phyloP scores from a whole-genome alignment of 2,797 vertebrate species.

The Xenentodon cancila region DNA sequence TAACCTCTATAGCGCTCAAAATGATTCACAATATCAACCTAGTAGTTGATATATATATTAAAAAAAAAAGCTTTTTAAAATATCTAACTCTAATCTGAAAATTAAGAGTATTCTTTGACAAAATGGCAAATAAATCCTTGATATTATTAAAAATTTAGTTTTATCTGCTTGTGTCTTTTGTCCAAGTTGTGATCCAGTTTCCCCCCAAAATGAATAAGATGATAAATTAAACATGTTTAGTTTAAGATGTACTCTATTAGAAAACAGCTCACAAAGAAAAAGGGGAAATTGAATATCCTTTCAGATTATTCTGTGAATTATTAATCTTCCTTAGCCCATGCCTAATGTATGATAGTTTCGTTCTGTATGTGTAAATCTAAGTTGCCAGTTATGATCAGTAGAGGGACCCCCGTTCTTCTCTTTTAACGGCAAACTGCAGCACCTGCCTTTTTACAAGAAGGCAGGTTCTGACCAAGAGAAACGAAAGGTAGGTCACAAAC shows the following conservation, averaged over 20 bases:
- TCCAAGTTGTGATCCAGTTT: not conserved
- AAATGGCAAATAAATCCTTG: not conserved
- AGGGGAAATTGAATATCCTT: too few species aligned
- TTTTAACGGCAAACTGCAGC: constrained; percentile 20
- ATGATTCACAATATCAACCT: not conserved
- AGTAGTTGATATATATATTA: too few species aligned
- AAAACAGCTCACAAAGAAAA: too few species aligned
- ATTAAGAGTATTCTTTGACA: not conserved
- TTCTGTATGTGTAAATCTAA: not conserved
- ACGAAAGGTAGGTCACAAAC: constrained; percentile 39
- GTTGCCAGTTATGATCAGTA: constrained; percentile 15
- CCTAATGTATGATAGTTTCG: not conserved
- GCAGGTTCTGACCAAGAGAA: constrained; percentile 45
- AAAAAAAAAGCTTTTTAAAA: too few species aligned
- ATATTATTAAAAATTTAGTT: not conserved
- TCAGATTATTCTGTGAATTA: too few species aligned
- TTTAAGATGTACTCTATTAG: too few species aligned
- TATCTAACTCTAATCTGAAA: too few species aligned
- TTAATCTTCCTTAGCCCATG: too few species aligned
- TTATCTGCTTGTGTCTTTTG: not conserved
- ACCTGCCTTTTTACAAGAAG: constrained; percentile 44
- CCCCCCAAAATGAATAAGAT: not conserved
- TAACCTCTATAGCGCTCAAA: not conserved
- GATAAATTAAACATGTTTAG: too few species aligned
- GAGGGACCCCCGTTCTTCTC: not conserved